phyloP scores from a whole-genome alignment of 1,140 invertebrate genomes.

The Akabosia matsudoensis region DNA sequence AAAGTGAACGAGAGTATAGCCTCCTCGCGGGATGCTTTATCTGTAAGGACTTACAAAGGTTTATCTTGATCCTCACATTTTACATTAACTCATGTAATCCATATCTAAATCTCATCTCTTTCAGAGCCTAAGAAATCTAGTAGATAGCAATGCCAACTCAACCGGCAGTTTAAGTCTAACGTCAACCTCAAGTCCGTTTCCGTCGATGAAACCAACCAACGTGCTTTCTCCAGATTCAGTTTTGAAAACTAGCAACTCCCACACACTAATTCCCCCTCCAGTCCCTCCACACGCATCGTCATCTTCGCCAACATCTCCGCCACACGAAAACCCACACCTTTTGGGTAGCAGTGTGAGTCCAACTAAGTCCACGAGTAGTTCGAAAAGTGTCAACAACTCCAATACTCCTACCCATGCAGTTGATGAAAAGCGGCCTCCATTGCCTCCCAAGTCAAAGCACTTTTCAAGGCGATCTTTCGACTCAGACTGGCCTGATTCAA shows the following conservation, averaged over 20 bases:
- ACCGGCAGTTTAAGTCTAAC: background rate
- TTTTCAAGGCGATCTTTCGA: background rate
- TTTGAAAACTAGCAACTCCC: background rate
- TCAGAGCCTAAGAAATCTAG: slow-evolving; percentile 37
- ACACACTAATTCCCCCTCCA: background rate
- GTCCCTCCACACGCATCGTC: background rate
- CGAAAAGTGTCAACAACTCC: background rate
- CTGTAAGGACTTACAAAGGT: slow-evolving; percentile 31
- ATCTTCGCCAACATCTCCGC: background rate
- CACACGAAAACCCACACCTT: too few species aligned
- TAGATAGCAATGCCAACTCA: slow-evolving; percentile 32
- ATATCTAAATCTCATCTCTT: too few species aligned
- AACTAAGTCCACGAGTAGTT: background rate
- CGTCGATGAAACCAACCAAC: background rate
- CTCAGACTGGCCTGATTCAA: slow-evolving; percentile 6
- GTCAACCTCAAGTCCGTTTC: slow-evolving; percentile 2
- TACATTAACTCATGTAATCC: too few species aligned
- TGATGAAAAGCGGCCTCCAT: slow-evolving; percentile 6
- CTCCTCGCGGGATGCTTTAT: slow-evolving; percentile 38
- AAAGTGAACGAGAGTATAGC: slow-evolving; percentile 41
- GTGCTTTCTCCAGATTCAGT: background rate
- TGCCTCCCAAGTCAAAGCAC: slow-evolving; percentile 9
- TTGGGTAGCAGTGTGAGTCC: background rate
- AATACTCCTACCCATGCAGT: background rate
- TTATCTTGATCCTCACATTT: background rate